Percentiles rank a stretch among this genome's conserved stretches.
These are phyloP conservation scores for Chaetodon auriga DNA, from an alignment of 2,113 vertebrate species.

Conservation along the genomic window DNA sequence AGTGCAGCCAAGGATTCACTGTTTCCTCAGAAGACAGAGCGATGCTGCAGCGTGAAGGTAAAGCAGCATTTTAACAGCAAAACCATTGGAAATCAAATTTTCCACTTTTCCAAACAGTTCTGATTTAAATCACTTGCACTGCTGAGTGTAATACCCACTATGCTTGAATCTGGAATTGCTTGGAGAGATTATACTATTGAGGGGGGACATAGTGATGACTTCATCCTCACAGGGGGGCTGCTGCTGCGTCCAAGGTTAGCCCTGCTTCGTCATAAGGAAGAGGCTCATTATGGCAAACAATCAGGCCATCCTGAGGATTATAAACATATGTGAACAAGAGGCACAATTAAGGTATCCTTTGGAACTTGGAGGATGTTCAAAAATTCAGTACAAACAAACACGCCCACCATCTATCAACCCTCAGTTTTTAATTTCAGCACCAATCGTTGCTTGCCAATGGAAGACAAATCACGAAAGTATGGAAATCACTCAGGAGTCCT, in stretches of 20 bases:
- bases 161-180: conserved; percentile 20
- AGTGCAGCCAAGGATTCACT: neutral
- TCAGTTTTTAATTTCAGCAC: conserved; percentile 6
- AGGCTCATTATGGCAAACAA: conserved; percentile 41
- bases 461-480: neutral
- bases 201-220: conserved; percentile 46
- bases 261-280: conserved; percentile 32
- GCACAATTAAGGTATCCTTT: conserved; percentile 3
- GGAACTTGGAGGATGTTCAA: conserved; percentile 13
- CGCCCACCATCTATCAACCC: neutral
- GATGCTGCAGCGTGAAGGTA: conserved; percentile 1
- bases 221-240: conserved; percentile 39
- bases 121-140: conserved; percentile 13
- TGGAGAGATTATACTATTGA: conserved; percentile 18
- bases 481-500: neutral
- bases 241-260: conserved; percentile 40
- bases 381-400: neutral
- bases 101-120: conserved; percentile 40
- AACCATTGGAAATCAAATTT: conserved; percentile 35
- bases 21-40: conserved; percentile 7
- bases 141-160: conserved; percentile 27
- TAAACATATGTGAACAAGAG: conserved; percentile 54
- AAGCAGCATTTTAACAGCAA: conserved; percentile 26
- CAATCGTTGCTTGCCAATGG: neutral
- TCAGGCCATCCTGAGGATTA: conserved; percentile 42